Evolutionary conservation across 2,888 invertebrate species (phyloP), one percentile per base, ranked within the genome.

Genomic region (Eupithecia centaureata): DNA sequence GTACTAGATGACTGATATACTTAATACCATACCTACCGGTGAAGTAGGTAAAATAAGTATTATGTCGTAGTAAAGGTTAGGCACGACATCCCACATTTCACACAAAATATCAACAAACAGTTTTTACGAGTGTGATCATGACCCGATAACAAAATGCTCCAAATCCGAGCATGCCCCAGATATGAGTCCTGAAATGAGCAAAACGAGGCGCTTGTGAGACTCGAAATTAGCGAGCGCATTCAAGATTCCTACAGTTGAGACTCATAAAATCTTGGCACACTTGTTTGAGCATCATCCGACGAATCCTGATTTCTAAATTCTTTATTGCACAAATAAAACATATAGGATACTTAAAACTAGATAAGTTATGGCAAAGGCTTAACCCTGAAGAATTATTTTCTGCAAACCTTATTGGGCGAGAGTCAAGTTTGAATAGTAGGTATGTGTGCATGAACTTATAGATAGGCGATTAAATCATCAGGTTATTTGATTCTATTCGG

Each of bases 21-120:
- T n/a, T n/a, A n/a, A n/a, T n/a, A n/a, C n/a, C n/a, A n/a, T n/a
- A n/a, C n/a, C n/a, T n/a, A n/a, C n/a, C n/a, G n/a, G n/a, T n/a
- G n/a, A n/a, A n/a, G n/a, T n/a, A n/a, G n/a, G 1, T 32, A 32
- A 32, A 10, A 32, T 32, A 12, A n/a, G 8, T 32, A 32, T 8
- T 33, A 33, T 2, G 13, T 35, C 15, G 15, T n/a, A 35, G 35
- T n/a, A 35, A n/a, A 35, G 35, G 35, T 4, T 15, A 35, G 47
- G 8, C 7, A 47, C 18, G 10, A 47, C 47, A 13, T n/a, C 2
- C 47, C 18, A 35, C 59, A 52, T 32, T 32, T 3, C 12, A 15
- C 18, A 22, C 57, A 13, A 12, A 71, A 78, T n/a, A n/a, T 79
- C 77, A 42, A 77, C 77, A 80, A 65, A 54, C 42, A 35, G 57